Evolutionary conservation across 2,113 vertebrate genomes (phyloP).

Genomic region (Sturnus vulgaris): DNA sequence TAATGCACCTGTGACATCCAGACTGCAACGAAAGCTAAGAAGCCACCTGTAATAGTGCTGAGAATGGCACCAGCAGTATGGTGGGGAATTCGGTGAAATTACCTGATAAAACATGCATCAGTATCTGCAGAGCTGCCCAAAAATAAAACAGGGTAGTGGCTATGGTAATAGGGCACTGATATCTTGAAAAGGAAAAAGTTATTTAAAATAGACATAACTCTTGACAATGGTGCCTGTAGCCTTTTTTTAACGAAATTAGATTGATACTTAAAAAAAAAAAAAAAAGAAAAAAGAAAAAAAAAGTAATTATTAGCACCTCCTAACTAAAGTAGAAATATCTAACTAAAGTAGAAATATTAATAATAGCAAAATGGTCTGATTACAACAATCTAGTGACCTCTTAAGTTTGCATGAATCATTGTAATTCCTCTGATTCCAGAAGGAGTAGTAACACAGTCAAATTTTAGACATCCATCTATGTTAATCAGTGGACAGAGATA

Average conservation of each 20-base stretch:
- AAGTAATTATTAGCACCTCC: background rate
- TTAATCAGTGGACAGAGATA: background rate
- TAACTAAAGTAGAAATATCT: background rate
- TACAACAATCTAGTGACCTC: background rate
- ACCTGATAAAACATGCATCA: background rate
- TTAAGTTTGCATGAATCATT: background rate
- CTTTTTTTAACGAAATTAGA: background rate
- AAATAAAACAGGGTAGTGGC: background rate
- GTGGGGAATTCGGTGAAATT: background rate
- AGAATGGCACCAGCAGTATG: background rate
- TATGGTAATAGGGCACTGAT: background rate
- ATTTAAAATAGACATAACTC: background rate
- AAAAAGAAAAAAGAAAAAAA: no score
- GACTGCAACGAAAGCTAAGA: background rate
- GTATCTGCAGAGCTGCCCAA: background rate
- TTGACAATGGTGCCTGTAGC: background rate
- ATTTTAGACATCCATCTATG: background rate
- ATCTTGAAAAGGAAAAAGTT: background rate
- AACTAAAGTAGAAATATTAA: background rate
- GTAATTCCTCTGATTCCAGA: background rate
- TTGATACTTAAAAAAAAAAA: background rate
- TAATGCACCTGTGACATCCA: background rate
- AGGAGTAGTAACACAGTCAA: background rate
- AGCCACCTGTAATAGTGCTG: background rate
- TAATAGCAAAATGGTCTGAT: background rate